These are phyloP conservation scores for Meliscaeva auricollis DNA, from an alignment of 2,888 invertebrate species.

Conservation along the genomic window DNA sequence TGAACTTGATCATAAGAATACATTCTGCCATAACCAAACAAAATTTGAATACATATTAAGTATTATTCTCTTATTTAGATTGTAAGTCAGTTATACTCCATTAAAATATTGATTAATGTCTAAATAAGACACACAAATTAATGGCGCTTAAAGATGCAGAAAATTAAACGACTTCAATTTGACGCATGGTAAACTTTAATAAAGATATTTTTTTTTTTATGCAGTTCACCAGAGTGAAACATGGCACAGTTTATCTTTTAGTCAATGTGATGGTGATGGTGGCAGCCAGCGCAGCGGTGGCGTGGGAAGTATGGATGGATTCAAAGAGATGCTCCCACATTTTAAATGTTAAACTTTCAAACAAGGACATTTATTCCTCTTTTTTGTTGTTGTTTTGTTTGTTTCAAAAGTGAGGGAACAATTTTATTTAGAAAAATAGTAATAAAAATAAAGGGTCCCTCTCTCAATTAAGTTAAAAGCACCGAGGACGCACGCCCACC, in stretches of 20 bases:
- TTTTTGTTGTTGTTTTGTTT: conserved; percentile 20
- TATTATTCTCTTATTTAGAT: not conserved
- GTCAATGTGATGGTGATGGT: not conserved
- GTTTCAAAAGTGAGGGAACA: conserved; percentile 11
- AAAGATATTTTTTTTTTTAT: conserved; percentile 40
- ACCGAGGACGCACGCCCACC: not conserved
- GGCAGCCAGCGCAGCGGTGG: too few relatives aligned
- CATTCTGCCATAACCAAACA: not conserved
- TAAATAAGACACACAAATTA: conserved; percentile 74
- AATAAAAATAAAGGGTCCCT: conserved; percentile 46
- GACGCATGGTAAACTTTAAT: conserved; percentile 72
- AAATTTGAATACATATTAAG: not conserved
- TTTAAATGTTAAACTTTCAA: conserved; percentile 61
- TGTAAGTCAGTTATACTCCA: conserved; percentile 54
- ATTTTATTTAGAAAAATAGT: conserved; percentile 48
- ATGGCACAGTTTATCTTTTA: conserved; percentile 51
- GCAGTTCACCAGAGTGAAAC: conserved; percentile 29
- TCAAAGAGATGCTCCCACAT: conserved; percentile 16
- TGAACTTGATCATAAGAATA: too few relatives aligned
- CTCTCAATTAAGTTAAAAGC: conserved; percentile 56
- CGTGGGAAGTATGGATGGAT: not conserved
- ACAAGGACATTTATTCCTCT: conserved; percentile 54
- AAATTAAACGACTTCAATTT: conserved; percentile 75
- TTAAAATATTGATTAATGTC: conserved; percentile 75
- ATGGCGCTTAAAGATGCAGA: conserved; percentile 75